Conservation (phyloP, 2,797 vertebrate species). For the Peromyscus attwateri region DNA sequence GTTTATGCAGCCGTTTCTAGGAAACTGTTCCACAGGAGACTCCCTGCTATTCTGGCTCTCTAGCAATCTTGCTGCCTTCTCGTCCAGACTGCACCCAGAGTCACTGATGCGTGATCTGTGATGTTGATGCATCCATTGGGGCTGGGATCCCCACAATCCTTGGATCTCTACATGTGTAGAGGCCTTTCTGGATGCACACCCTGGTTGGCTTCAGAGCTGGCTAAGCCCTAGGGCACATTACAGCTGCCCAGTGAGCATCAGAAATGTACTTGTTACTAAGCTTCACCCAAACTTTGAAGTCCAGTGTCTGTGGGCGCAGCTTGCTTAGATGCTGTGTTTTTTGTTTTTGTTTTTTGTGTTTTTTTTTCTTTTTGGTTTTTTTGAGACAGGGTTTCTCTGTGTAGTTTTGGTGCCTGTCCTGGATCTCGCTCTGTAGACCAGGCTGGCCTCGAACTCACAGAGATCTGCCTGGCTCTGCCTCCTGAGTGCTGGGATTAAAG, state of each 20-base stretch:
- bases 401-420: no score
- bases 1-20: not conserved
- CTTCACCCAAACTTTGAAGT: not conserved
- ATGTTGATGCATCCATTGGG: not conserved
- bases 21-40: not conserved
- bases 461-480: no score
- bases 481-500: no score
- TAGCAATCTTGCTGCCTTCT: not conserved
- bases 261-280: not conserved
- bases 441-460: no score
- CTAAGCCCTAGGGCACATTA: accelerated
- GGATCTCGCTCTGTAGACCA: no score
- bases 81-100: not conserved
- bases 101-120: not conserved
- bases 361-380: no score
- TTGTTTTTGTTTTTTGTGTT: no score
- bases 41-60: not conserved
- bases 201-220: accelerated
- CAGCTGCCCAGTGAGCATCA: not conserved
- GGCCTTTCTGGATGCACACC: not conserved
- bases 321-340: not conserved
- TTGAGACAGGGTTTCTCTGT: no score
- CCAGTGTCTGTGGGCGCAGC: not conserved
- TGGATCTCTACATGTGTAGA: not conserved
- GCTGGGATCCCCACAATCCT: not conserved